These are phyloP conservation scores for Cyrtonyx montezumae DNA, from an alignment of 2,113 vertebrate species.

Conservation along the genomic window DNA sequence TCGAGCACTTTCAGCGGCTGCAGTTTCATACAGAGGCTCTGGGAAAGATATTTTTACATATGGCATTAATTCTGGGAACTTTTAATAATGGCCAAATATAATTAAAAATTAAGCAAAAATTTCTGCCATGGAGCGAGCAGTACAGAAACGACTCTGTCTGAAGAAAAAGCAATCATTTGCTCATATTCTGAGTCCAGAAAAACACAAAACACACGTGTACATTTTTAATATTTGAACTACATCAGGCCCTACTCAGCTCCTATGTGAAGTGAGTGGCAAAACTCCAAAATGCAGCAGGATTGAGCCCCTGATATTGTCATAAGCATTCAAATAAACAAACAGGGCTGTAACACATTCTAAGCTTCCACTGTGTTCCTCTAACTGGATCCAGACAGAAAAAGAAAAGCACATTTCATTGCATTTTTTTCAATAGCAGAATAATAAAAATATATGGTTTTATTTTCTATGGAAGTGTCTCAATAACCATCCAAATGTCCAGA, in stretches of 20 bases:
- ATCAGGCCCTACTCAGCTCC: slow-evolving; percentile 29
- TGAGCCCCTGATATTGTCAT: slow-evolving; percentile 65
- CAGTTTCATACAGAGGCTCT: slow-evolving; percentile 25
- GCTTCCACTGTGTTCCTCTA: slow-evolving; percentile 59
- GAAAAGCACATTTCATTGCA: slow-evolving; percentile 13
- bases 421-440: slow-evolving; percentile 1
- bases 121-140: slow-evolving; percentile 46
- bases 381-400: slow-evolving; percentile 32
- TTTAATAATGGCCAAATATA: slow-evolving; percentile 61
- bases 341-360: slow-evolving; percentile 55
- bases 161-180: slow-evolving; percentile 60
- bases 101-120: slow-evolving; percentile 65
- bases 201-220: slow-evolving; percentile 35
- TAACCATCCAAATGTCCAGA: neutral
- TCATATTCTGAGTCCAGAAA: slow-evolving; percentile 23
- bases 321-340: slow-evolving; percentile 69
- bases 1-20: neutral
- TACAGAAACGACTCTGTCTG: slow-evolving; percentile 42
- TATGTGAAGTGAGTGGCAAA: slow-evolving; percentile 1
- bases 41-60: slow-evolving; percentile 46
- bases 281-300: slow-evolving; percentile 40
- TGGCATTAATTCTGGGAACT: slow-evolving; percentile 61
- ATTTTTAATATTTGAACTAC: slow-evolving; percentile 52
- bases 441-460: neutral
- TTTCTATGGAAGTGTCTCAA: neutral